Base-by-base conservation (phyloP, 2,113 vertebrate species). In the Thomomys bottae region DNA sequence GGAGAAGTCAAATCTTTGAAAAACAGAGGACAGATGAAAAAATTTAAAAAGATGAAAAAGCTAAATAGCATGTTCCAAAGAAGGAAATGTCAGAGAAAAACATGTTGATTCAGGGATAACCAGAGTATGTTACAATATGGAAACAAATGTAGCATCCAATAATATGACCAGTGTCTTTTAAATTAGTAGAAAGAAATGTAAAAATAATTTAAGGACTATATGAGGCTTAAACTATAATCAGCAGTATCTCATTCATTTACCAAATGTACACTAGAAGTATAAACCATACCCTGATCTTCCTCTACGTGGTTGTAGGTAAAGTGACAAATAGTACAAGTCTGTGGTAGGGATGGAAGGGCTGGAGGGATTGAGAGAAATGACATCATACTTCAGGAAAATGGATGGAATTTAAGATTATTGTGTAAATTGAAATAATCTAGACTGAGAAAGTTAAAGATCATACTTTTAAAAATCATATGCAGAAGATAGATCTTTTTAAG, bases 101-200 rank as follows among this genome's bases (percentile, higher is more conserved):
- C 8, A 20, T 73, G 34, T 32, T 2, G 49, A 54, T 54, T 54
- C 15, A 54, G 14, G 49, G 49, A 54, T 54, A 15, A 54, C 18
- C 49, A 77, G 17, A 68, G 5, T 36, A 63, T 67, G 85, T 78
- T 38, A 82, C 1, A 71, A 32, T 6, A 59, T 75, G 57, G 42
- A 63, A 77, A 54, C 12, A 76, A 78, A 49, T 26, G 1, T 36
- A 42, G 24, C 68, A 66, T 8, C 15, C 15, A 67, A 20, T 71
- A 54, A 61, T 63, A 40, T 1, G 0, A 63, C 32, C 42, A 71
- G 11, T 42, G 6, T 40, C 54, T 72, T 49, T 75, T 61, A 61
- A 88, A 40, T 57, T 64, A 61, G 73, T 77, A 63, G 20, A 42
- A 92, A 76, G 72, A 21, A 88, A 88, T 81, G 32, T 21, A 34